A percentile compares a stretch with the other conserved stretches of the same genome.
phyloP scores from a whole-genome alignment of 2,113 vertebrate species.

The Ariopsis seemanni region DNA sequence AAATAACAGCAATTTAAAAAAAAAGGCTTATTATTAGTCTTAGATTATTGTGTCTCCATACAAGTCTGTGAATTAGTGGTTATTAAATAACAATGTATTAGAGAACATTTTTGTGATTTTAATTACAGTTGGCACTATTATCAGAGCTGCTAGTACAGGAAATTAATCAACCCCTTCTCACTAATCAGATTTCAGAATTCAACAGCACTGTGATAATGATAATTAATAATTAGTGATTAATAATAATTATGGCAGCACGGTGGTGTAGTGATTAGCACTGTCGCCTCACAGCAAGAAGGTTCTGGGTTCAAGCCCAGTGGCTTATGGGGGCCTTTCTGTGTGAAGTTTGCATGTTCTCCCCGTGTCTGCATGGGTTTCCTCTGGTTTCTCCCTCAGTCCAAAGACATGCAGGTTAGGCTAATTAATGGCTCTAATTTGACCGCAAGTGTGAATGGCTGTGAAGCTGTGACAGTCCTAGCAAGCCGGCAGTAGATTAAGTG shows the following conservation, averaged over 20 bases:
- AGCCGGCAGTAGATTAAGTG: too few species aligned
- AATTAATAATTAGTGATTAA: neutral
- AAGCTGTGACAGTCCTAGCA: too few species aligned
- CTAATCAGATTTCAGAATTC: neutral
- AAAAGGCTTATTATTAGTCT: neutral
- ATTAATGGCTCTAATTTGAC: too few species aligned
- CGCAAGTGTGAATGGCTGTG: too few species aligned
- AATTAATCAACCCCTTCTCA: neutral
- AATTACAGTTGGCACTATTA: neutral
- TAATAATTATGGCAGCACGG: neutral
- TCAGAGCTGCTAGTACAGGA: neutral
- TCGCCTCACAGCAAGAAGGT: too few species aligned
- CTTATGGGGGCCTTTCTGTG: too few species aligned
- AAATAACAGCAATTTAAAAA: neutral
- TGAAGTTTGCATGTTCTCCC: too few species aligned
- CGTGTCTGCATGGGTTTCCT: too few species aligned
- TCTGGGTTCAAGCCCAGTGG: too few species aligned
- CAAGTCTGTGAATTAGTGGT: neutral
- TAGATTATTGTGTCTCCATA: neutral
- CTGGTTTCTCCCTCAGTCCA: too few species aligned
- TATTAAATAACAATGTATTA: neutral
- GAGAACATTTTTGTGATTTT: neutral
- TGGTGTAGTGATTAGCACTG: too few species aligned
- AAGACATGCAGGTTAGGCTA: too few species aligned
- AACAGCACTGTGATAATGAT: neutral